Evolutionary conservation across 1,140 invertebrate genomes (phyloP).

Genomic region (Eueides isabella): DNA sequence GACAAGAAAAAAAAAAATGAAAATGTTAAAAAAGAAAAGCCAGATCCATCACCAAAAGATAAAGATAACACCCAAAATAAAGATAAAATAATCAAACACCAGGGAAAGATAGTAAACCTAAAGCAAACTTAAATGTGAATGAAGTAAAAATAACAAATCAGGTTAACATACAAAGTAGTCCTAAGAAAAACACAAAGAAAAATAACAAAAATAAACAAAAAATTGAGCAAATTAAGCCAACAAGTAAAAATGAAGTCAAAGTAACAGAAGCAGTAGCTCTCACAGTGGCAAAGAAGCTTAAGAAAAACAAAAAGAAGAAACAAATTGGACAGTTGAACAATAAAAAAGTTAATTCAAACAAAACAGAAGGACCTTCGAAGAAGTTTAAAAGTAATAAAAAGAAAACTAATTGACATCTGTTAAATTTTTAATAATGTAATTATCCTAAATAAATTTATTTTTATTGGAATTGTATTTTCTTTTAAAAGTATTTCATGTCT

Average conservation of each 20-base stretch:
- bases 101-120: not conserved
- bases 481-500: not conserved
- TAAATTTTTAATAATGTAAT: constrained; percentile 20
- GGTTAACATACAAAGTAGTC: constrained; percentile 13
- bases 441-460: constrained; percentile 26
- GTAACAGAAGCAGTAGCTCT: constrained; percentile 56
- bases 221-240: constrained; percentile 23
- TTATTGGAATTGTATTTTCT: constrained; percentile 3
- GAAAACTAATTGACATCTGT: constrained; percentile 22
- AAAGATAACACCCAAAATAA: not conserved
- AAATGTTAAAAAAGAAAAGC: not conserved
- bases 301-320: constrained; percentile 67
- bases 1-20: not conserved
- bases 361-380: constrained; percentile 47
- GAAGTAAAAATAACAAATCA: not conserved
- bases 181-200: constrained; percentile 39
- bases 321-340: constrained; percentile 52
- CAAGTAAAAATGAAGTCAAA: constrained; percentile 49
- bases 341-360: constrained; percentile 30
- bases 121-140: not conserved
- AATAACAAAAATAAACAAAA: constrained; percentile 31
- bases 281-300: constrained; percentile 59
- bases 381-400: constrained; percentile 54
- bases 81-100: not conserved
- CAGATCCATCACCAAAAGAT: not conserved